Percentiles rank a stretch among this genome's conserved stretches.
Conservation (phyloP, 1,140 invertebrate genomes). For the Andrena cerasifolii region DNA sequence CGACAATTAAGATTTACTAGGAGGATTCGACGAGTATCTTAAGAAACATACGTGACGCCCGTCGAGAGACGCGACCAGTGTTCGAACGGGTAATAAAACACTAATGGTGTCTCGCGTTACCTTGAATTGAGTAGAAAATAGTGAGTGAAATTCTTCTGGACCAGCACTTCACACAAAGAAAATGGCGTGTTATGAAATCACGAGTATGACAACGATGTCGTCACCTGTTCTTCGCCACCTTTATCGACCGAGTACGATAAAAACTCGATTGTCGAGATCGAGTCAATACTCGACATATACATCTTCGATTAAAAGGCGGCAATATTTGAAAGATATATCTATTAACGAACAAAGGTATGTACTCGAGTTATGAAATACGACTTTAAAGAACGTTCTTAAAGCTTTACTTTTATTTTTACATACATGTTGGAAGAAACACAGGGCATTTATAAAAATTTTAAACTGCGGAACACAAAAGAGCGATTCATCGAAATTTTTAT, state of each 20-base stretch:
- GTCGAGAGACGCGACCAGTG: background rate
- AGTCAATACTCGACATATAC: conserved; percentile 13
- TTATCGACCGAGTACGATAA: conserved; percentile 69
- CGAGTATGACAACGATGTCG: conserved; percentile 80
- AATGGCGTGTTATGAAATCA: conserved; percentile 81
- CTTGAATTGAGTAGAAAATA: conserved; percentile 69
- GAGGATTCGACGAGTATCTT: background rate
- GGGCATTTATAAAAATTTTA: too few relatives aligned
- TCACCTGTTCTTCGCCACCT: conserved; percentile 74
- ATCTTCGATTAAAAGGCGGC: background rate
- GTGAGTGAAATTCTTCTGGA: conserved; percentile 66
- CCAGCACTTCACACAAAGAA: conserved; percentile 79
- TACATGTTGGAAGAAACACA: background rate
- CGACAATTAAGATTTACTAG: conserved; percentile 27
- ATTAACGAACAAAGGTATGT: background rate
- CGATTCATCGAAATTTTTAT: too few relatives aligned
- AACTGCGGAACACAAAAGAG: too few relatives aligned
- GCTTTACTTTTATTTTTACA: background rate
- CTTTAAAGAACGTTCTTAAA: background rate
- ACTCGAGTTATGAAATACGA: too few relatives aligned
- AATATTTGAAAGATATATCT: conserved; percentile 7
- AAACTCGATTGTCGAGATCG: conserved; percentile 56
- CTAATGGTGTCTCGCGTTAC: conserved; percentile 63
- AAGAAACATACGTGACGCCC: conserved; percentile 21
- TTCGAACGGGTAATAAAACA: conserved; percentile 8